These are phyloP conservation scores for Acanthurus leucopareius DNA, from an alignment of 2,797 vertebrate species.

Conservation along the genomic window DNA sequence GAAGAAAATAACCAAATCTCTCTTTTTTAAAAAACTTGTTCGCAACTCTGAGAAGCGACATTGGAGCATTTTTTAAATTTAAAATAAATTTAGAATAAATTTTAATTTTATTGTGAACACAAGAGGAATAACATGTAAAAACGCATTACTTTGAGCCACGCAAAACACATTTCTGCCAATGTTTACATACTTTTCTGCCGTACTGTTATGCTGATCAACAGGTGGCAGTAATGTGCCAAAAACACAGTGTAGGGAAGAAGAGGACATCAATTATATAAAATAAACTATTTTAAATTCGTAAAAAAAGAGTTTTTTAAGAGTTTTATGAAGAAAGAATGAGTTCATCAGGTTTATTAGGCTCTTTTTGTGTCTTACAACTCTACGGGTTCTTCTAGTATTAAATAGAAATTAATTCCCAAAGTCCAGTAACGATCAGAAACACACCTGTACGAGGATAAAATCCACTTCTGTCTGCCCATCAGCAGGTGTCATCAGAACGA, in stretches of 20 bases:
- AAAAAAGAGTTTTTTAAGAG: not conserved
- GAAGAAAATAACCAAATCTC: too few relatives aligned
- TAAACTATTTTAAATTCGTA: not conserved
- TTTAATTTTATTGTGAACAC: too few relatives aligned
- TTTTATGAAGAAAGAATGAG: not conserved
- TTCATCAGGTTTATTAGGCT: not conserved
- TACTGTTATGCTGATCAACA: not conserved
- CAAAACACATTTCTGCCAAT: too few relatives aligned
- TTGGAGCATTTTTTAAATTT: too few relatives aligned
- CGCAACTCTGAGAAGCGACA: too few relatives aligned
- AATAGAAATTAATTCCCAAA: not conserved
- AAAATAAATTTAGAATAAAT: too few relatives aligned
- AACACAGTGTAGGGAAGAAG: not conserved
- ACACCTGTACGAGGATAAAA: not conserved
- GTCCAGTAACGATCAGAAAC: too few relatives aligned
- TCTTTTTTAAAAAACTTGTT: too few relatives aligned
- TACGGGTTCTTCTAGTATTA: not conserved
- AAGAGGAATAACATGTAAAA: too few relatives aligned
- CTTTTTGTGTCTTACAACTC: not conserved
- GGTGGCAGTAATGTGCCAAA: not conserved
- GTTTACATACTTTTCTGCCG: too few relatives aligned
- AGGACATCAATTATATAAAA: too few relatives aligned
- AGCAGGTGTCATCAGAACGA: constrained; percentile 37
- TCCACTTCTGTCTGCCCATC: not conserved
- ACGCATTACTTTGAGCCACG: too few relatives aligned